Evolutionary conservation across 1,140 invertebrate species (phyloP), one percentile per base, ranked within the genome.

Genomic region (Bicyclus anynana): DNA sequence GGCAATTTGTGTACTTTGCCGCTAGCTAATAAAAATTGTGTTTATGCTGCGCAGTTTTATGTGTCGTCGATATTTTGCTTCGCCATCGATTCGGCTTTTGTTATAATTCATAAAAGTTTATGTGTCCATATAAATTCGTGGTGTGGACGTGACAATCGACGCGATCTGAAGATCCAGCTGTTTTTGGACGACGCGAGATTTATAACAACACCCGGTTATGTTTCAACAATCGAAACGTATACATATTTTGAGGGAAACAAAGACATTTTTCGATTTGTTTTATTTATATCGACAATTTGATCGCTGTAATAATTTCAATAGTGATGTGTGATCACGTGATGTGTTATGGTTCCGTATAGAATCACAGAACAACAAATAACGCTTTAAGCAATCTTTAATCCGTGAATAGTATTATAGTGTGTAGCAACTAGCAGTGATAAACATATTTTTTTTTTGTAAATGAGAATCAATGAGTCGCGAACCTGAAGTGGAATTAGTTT

Each of bases 61-160:
- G 77, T 62, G 52, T 38, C 67, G 68, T 74, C 76, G 75, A 67
- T 67, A 68, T 71, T 76, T 74, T 74, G 67, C 72, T 76, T 79
- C 77, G 74, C 67, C 63, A 48, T 58, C 59, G 27, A 29, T 29
- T 29, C 9, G 10, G 61, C 69, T 82, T 84, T 80, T 77, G 70
- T 75, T 77, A 75, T 79, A 79, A 76, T 80, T 79, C 77, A 75
- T 82, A 80, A 81, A 83, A 76, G 47, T 67, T 62, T 76, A 69
- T 76, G 67, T 72, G 54, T 49, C 66, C 53, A 46, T 70, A 62
- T 51, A 74, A 74, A 70, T 66, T 67, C 59, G 65, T 69, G 38
- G 61, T 48, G 44, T 53, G 58, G 52, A 70, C 72, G 68, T 76
- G 73, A 68, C 56, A 56, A 70, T 71, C 56, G 51, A 1, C 6